Conservation (phyloP, 2,113 vertebrate genomes). For the Equus przewalskii region DNA sequence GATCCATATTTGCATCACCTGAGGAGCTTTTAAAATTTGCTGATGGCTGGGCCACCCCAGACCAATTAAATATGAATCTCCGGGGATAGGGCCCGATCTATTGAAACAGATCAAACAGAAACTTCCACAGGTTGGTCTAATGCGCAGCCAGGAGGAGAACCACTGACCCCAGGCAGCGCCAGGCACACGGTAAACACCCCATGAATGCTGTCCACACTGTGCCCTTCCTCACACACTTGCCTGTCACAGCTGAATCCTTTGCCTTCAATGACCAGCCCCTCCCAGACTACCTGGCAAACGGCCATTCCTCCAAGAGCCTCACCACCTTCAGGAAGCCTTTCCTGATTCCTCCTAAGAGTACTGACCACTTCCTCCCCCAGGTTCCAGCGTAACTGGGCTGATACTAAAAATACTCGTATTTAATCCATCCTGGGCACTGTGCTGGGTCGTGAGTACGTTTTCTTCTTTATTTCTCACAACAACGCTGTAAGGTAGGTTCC, state of each 20-base stretch:
- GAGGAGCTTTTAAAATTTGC: background rate
- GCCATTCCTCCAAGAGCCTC: background rate
- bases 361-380: background rate
- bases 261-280: background rate
- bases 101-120: background rate
- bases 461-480: background rate
- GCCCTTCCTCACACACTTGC: no score
- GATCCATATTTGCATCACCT: background rate
- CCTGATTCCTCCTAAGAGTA: background rate
- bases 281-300: background rate
- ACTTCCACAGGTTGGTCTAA: background rate
- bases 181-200: background rate
- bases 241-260: background rate
- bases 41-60: background rate
- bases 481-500: background rate
- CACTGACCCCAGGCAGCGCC: background rate
- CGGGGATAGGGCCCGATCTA: background rate
- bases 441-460: background rate
- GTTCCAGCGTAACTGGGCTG: background rate
- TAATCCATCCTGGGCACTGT: background rate
- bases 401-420: background rate
- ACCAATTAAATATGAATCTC: conserved; percentile 15
- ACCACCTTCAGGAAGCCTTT: background rate
- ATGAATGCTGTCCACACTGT: accelerated
- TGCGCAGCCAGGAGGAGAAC: background rate